Evolutionary conservation across 2,888 invertebrate species (phyloP).

Genomic region (Chelonus formosanus): DNA sequence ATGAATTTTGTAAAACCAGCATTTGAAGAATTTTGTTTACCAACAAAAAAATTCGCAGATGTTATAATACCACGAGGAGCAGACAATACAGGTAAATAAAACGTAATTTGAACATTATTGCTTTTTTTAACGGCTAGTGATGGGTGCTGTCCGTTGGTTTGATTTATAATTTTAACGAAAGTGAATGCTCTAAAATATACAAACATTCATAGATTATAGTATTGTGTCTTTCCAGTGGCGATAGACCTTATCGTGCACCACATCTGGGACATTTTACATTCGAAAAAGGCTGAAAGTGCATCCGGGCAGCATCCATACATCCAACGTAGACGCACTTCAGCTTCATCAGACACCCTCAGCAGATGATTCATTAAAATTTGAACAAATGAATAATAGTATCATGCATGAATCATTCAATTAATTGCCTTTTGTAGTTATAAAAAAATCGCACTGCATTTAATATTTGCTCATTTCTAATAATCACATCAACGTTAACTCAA

Average conservation of each 20-base stretch:
- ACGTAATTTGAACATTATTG: background rate
- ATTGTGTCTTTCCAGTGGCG: constrained; percentile 87
- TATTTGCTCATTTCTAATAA: background rate
- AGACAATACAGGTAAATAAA: constrained; percentile 85
- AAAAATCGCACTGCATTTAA: background rate
- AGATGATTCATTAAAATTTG: constrained; percentile 57
- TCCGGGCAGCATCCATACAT: constrained; percentile 66
- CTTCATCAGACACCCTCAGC: constrained; percentile 64
- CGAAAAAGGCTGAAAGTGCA: constrained; percentile 66
- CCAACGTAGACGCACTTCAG: constrained; percentile 61
- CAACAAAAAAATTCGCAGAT: constrained; percentile 99
- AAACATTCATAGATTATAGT: constrained; percentile 68
- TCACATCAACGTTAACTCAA: too few species aligned
- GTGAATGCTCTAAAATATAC: constrained; percentile 29
- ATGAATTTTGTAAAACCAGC: constrained; percentile 99
- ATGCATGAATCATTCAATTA: constrained; percentile 37
- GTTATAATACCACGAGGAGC: constrained; percentile 99
- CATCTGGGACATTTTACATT: constrained; percentile 94
- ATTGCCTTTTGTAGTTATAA: constrained; percentile 9
- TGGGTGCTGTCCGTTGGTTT: constrained; percentile 62
- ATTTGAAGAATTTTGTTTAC: constrained; percentile 98
- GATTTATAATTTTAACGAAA: constrained; percentile 13
- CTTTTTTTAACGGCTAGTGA: constrained; percentile 23
- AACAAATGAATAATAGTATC: background rate
- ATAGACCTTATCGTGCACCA: constrained; percentile 99